Evolutionary conservation across 1,140 invertebrate genomes (phyloP).

Genomic region (Drosophila neocordata): DNA sequence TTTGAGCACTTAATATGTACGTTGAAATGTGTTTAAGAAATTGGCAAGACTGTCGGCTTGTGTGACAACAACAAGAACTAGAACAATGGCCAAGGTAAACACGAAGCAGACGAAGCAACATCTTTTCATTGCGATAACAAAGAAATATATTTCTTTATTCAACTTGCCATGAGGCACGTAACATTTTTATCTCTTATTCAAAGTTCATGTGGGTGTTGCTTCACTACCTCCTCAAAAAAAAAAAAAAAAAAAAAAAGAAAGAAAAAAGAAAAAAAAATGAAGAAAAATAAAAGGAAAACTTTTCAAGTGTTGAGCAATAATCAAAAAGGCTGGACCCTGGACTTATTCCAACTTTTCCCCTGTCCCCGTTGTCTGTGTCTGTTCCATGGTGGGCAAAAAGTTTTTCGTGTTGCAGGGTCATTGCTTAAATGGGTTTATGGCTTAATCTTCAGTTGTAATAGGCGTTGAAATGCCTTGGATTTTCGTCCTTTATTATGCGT

Average conservation of each 20-base stretch:
- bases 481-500: constrained; percentile 24
- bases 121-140: constrained; percentile 77
- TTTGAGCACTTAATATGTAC: constrained; percentile 12
- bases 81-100: constrained; percentile 60
- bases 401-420: constrained; percentile 69
- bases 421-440: constrained; percentile 77
- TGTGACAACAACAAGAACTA: constrained; percentile 15
- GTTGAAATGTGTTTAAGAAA: constrained; percentile 29
- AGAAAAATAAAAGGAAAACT: constrained; percentile 53
- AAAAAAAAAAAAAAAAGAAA: neutral
- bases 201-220: constrained; percentile 47
- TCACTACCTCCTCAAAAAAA: constrained; percentile 20
- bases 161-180: constrained; percentile 69
- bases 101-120: constrained; percentile 74
- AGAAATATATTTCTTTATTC: constrained; percentile 76
- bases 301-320: constrained; percentile 79
- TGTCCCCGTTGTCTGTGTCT: constrained; percentile 31
- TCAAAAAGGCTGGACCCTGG: constrained; percentile 69
- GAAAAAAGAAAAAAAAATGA: constrained; percentile 34
- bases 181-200: constrained; percentile 79
- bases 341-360: neutral
- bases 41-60: constrained; percentile 40
- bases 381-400: constrained; percentile 27
- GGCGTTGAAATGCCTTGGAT: constrained; percentile 68
- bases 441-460: constrained; percentile 78